phyloP scores from a whole-genome alignment of 2,888 invertebrate species.

The Hyposoter didymator region DNA sequence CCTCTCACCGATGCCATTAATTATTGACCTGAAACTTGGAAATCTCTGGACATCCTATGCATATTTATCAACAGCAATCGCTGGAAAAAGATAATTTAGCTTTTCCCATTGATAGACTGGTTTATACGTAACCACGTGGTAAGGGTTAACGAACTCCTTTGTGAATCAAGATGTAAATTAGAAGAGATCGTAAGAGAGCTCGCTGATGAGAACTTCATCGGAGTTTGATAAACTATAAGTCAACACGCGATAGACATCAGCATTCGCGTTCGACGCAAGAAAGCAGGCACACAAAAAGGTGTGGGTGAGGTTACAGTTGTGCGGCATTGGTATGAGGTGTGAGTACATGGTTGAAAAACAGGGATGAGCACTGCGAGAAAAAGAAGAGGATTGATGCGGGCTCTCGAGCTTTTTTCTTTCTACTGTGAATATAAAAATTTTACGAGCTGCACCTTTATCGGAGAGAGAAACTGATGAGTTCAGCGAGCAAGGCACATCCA shows the following conservation, averaged over 20 bases:
- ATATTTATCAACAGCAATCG: background rate
- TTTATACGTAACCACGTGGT: background rate
- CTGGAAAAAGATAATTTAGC: background rate
- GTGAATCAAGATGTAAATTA: conserved; percentile 52
- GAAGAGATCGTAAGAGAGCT: conserved; percentile 30
- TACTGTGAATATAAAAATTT: conserved; percentile 74
- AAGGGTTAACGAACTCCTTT: conserved; percentile 54
- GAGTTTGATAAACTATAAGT: conserved; percentile 58
- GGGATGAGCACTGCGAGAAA: background rate
- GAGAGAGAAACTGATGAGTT: conserved; percentile 70
- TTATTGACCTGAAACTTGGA: conserved; percentile 4
- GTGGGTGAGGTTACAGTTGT: conserved; percentile 20
- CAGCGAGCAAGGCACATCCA: conserved; percentile 73
- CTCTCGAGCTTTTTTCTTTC: conserved; percentile 60
- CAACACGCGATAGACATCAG: conserved; percentile 60
- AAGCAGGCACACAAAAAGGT: background rate
- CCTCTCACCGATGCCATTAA: background rate
- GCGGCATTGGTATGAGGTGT: conserved; percentile 29
- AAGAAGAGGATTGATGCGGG: conserved; percentile 14
- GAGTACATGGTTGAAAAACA: conserved; percentile 5
- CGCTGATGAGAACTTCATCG: conserved; percentile 61
- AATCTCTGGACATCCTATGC: background rate
- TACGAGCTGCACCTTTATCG: conserved; percentile 68
- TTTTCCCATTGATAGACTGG: background rate
- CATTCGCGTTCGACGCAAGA: conserved; percentile 8